These are phyloP conservation scores for Salticus scenicus DNA, from an alignment of 2,888 invertebrate species.

Conservation along the genomic window DNA sequence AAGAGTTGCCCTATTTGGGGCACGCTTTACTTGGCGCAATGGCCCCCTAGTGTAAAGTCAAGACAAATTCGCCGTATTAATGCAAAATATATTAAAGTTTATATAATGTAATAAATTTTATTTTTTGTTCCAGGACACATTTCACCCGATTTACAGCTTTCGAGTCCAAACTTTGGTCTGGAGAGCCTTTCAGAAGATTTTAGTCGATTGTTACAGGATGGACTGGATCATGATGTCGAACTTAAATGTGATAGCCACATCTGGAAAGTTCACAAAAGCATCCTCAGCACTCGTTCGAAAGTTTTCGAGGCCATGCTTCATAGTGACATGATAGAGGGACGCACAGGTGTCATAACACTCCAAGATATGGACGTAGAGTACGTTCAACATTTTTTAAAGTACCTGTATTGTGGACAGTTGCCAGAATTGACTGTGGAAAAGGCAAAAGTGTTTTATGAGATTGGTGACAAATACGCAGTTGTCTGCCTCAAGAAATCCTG, in stretches of 20 bases:
- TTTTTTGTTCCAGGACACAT: too few species aligned
- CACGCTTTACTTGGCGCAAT: too few species aligned
- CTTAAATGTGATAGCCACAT: background rate
- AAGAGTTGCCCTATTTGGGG: too few species aligned
- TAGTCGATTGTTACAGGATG: too few species aligned
- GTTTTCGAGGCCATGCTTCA: slow-evolving; percentile 29
- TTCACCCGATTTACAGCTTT: too few species aligned
- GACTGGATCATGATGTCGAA: background rate
- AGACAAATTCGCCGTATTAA: too few species aligned
- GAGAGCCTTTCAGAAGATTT: too few species aligned
- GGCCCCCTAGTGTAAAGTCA: too few species aligned
- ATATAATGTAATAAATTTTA: too few species aligned
- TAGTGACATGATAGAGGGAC: slow-evolving; percentile 24
- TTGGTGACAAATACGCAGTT: slow-evolving; percentile 5
- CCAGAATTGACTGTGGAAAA: background rate
- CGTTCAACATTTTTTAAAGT: background rate
- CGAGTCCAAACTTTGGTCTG: too few species aligned
- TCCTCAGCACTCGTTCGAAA: slow-evolving; percentile 17
- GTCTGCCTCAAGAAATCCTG: background rate
- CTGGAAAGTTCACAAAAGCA: slow-evolving; percentile 16
- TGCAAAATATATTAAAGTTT: too few species aligned
- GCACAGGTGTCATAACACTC: background rate
- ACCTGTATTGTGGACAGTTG: background rate
- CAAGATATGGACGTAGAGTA: background rate
- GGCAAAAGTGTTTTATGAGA: background rate